Evolutionary conservation across 1,140 invertebrate genomes (phyloP).

Genomic region (Callitettix versicolor): DNA sequence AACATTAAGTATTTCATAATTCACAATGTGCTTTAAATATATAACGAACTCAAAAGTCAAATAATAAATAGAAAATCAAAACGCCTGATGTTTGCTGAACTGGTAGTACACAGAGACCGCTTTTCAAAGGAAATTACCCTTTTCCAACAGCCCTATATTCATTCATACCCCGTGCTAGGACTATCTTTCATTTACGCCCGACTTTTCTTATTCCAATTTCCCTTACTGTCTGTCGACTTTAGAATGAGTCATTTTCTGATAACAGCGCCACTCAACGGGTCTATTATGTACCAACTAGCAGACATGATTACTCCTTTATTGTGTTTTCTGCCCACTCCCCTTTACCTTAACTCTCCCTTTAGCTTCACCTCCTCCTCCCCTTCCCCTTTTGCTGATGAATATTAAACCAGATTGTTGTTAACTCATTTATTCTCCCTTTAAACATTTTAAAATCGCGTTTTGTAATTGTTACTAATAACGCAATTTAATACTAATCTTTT

Average conservation of each 20-base stretch:
- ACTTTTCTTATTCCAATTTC: slow-evolving; percentile 30
- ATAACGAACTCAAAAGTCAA: too few relatives aligned
- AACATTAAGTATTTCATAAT: too few relatives aligned
- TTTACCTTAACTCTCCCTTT: not conserved
- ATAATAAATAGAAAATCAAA: too few relatives aligned
- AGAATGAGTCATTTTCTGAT: slow-evolving; percentile 24
- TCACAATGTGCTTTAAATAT: too few relatives aligned
- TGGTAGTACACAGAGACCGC: too few relatives aligned
- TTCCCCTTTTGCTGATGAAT: too few relatives aligned
- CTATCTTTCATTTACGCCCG: slow-evolving; percentile 30
- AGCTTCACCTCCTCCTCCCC: not conserved
- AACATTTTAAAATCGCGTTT: too few relatives aligned
- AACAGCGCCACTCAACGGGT: slow-evolving; percentile 13
- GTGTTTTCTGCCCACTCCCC: not conserved
- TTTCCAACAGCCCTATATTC: slow-evolving; percentile 21
- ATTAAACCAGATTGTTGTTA: too few relatives aligned
- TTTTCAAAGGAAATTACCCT: slow-evolving; percentile 21
- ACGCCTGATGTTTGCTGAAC: too few relatives aligned
- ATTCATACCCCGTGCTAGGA: slow-evolving; percentile 13
- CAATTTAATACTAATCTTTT: too few relatives aligned
- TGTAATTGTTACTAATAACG: too few relatives aligned
- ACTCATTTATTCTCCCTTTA: too few relatives aligned
- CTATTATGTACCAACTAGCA: slow-evolving; percentile 27
- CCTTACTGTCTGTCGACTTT: slow-evolving; percentile 21
- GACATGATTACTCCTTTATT: slow-evolving; percentile 25